Percentiles rank a stretch among this genome's conserved stretches.
Evolutionary conservation across 2,888 invertebrate genomes (phyloP).

Genomic region (Norana najaformis): DNA sequence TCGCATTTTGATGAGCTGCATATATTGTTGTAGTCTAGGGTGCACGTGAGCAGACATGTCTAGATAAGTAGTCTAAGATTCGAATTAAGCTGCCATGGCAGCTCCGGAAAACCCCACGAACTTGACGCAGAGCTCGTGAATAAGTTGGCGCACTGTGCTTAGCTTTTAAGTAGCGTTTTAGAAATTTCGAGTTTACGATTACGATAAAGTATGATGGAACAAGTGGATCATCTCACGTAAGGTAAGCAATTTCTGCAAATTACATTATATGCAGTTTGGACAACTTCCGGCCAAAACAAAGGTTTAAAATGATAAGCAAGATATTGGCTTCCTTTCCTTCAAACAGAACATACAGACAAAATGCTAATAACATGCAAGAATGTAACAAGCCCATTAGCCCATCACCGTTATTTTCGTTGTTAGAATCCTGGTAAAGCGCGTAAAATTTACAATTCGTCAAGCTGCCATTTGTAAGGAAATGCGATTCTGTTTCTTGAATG

Average conservation of each 20-base stretch:
- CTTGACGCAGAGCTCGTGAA: no score
- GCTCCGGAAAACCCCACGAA: no score
- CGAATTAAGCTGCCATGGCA: no score
- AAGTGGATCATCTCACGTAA: neutral
- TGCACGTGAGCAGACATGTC: no score
- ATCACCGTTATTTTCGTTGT: neutral
- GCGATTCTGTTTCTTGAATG: neutral
- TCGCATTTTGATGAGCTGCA: no score
- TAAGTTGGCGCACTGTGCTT: no score
- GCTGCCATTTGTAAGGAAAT: neutral
- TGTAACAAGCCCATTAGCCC: neutral
- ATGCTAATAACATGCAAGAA: neutral
- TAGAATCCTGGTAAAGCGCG: neutral
- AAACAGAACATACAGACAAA: conserved; percentile 13
- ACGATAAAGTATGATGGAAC: no score
- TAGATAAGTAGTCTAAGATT: no score
- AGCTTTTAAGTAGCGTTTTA: no score
- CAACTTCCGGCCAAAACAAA: neutral
- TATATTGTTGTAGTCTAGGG: no score
- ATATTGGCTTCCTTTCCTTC: neutral
- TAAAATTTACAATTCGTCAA: neutral
- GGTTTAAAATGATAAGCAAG: neutral
- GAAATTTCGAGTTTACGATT: no score
- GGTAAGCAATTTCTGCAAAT: no score
- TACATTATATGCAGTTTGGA: neutral